Evolutionary conservation across 1,140 invertebrate genomes (phyloP).

Genomic region (Zaprionus kolodkinae): DNA sequence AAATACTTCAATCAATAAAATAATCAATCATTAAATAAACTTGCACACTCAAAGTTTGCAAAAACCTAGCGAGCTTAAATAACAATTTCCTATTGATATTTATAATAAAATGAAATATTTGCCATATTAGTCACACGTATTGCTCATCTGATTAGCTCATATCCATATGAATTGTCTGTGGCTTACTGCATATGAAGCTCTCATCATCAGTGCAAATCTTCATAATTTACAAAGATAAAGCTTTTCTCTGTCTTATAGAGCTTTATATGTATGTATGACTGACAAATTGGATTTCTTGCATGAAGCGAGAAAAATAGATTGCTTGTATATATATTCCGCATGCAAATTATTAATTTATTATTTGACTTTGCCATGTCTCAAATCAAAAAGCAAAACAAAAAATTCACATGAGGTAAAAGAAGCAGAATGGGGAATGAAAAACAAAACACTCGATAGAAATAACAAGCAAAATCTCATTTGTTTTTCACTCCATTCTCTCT

Average conservation of each 20-base stretch:
- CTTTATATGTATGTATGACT: not conserved
- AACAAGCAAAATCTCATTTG: slow-evolving; percentile 43
- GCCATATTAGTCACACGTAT: not conserved
- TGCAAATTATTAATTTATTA: slow-evolving; percentile 35
- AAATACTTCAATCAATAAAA: too few relatives aligned
- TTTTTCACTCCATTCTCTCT: slow-evolving; percentile 26
- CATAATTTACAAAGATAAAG: not conserved
- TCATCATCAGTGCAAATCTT: not conserved
- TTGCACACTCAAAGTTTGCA: not conserved
- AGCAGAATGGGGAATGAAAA: not conserved
- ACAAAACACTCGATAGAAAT: slow-evolving; percentile 17
- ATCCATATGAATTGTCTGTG: not conserved
- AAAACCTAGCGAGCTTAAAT: not conserved
- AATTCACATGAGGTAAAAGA: not conserved
- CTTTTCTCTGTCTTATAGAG: slow-evolving; percentile 2
- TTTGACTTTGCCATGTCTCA: slow-evolving; percentile 2
- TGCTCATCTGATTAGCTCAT: slow-evolving; percentile 9
- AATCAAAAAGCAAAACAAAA: not conserved
- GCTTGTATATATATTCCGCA: slow-evolving; percentile 4
- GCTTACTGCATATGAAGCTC: not conserved
- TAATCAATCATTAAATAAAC: not conserved
- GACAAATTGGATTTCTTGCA: slow-evolving; percentile 9
- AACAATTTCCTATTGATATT: not conserved
- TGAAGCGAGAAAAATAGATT: slow-evolving; percentile 12
- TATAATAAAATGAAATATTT: not conserved